Evolutionary conservation across 1,140 invertebrate species (phyloP).

Genomic region (Trinorchestia longiramus): DNA sequence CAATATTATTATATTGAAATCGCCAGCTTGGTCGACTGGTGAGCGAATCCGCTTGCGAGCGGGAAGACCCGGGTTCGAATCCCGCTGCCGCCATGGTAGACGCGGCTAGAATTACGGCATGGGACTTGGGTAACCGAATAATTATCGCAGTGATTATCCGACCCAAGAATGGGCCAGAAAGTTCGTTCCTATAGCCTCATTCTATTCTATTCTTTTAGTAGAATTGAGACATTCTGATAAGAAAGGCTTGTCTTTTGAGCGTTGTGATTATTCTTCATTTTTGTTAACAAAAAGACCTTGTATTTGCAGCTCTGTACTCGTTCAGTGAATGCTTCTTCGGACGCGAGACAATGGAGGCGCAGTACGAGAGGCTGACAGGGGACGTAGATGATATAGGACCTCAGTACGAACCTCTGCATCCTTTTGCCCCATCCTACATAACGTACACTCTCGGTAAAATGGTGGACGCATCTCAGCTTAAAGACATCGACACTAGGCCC

Average conservation of each 20-base stretch:
- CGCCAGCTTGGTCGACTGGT: no score
- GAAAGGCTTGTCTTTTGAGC: neutral
- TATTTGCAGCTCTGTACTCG: conserved; percentile 58
- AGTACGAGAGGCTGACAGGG: conserved; percentile 63
- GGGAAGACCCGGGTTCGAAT: no score
- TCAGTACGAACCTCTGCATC: conserved; percentile 57
- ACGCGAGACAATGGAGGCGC: conserved; percentile 56
- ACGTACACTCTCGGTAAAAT: conserved; percentile 62
- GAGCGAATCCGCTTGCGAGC: no score
- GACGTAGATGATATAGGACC: conserved; percentile 60
- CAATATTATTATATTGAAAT: no score
- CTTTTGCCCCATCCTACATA: conserved; percentile 59
- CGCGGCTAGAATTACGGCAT: no score
- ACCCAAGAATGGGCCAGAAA: no score
- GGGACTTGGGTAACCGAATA: no score
- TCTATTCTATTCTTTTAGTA: no score
- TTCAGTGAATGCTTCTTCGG: conserved; percentile 62
- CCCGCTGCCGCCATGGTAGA: no score
- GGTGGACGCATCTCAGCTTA: neutral
- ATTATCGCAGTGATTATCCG: no score
- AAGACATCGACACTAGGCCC: conserved; percentile 4
- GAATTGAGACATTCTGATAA: no score
- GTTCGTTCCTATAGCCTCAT: no score
- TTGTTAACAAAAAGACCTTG: neutral
- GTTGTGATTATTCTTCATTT: neutral